phyloP scores from a whole-genome alignment of 2,888 invertebrate species.

The Thereva unica region DNA sequence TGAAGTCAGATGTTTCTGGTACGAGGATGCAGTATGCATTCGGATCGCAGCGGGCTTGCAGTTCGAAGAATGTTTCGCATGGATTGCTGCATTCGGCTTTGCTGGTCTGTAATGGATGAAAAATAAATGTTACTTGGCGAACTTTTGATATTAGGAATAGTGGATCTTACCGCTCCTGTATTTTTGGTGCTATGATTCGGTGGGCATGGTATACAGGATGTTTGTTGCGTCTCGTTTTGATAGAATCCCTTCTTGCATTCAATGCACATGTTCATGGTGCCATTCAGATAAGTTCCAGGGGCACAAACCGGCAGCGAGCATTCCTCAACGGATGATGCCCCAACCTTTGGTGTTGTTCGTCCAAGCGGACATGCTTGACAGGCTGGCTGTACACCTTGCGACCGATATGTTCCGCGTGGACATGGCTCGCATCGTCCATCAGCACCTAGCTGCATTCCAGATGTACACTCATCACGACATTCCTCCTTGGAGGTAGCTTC shows the following conservation, averaged over 20 bases:
- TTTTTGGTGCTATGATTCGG: slow-evolving; percentile 87
- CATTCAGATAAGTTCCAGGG: slow-evolving; percentile 83
- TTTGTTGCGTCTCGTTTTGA: slow-evolving; percentile 87
- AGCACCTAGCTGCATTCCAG: slow-evolving; percentile 79
- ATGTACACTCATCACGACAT: slow-evolving; percentile 83
- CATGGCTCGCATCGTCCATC: slow-evolving; percentile 93
- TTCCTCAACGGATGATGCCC: slow-evolving; percentile 83
- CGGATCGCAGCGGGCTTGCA: slow-evolving; percentile 82
- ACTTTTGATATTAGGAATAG: neutral
- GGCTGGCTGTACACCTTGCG: slow-evolving; percentile 84
- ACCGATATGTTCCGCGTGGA: slow-evolving; percentile 83
- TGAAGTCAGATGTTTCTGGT: slow-evolving; percentile 81
- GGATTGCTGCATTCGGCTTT: slow-evolving; percentile 87
- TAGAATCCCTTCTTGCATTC: slow-evolving; percentile 89
- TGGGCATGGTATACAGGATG: slow-evolving; percentile 83
- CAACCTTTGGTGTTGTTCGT: slow-evolving; percentile 84
- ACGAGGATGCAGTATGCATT: slow-evolving; percentile 87
- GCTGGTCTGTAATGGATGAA: slow-evolving; percentile 64
- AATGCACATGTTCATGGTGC: slow-evolving; percentile 81
- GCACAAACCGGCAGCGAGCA: slow-evolving; percentile 90
- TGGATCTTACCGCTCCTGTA: slow-evolving; percentile 73
- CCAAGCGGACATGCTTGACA: slow-evolving; percentile 88
- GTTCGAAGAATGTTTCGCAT: slow-evolving; percentile 75
- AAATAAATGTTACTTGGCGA: slow-evolving; percentile 36
- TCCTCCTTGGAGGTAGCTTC: slow-evolving; percentile 87